Evolutionary conservation across 2,797 vertebrate species (phyloP).

Genomic region (Alcedo quadribrachys): DNA sequence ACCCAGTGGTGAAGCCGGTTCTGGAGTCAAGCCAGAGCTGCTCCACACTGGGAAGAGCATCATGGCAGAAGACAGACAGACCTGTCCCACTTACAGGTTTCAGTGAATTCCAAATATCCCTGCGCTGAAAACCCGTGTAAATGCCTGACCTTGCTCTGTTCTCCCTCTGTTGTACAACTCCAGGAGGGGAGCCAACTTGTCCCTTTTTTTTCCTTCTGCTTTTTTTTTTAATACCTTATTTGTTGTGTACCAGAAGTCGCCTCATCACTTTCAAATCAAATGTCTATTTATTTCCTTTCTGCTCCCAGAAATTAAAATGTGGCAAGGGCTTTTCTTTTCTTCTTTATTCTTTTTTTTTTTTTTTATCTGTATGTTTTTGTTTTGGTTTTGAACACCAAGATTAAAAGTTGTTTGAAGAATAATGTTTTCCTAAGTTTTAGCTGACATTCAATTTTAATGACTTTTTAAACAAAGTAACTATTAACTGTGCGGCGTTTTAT

Average conservation of each 20-base stretch:
- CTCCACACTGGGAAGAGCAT: background rate
- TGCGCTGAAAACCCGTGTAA: background rate
- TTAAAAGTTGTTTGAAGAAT: constrained; percentile 77
- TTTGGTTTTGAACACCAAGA: constrained; percentile 58
- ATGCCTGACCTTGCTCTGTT: constrained; percentile 10
- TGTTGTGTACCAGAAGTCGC: background rate
- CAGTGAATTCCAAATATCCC: background rate
- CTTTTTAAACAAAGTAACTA: constrained; percentile 82
- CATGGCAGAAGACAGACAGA: background rate
- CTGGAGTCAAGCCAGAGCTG: background rate
- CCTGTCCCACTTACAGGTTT: background rate
- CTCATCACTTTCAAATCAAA: constrained; percentile 14
- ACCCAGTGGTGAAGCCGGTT: fast-evolving
- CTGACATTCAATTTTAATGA: constrained; percentile 84
- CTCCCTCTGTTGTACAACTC: background rate
- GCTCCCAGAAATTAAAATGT: constrained; percentile 42
- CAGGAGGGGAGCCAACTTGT: background rate
- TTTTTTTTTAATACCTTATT: background rate
- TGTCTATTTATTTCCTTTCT: background rate
- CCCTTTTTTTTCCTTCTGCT: background rate
- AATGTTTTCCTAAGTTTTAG: constrained; percentile 80
- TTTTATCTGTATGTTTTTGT: background rate
- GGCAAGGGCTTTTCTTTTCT: background rate
- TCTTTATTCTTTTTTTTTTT: background rate
- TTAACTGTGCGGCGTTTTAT: constrained; percentile 56